Conservation (phyloP, 2,888 invertebrate genomes). For the Eupelmus urozonus region DNA sequence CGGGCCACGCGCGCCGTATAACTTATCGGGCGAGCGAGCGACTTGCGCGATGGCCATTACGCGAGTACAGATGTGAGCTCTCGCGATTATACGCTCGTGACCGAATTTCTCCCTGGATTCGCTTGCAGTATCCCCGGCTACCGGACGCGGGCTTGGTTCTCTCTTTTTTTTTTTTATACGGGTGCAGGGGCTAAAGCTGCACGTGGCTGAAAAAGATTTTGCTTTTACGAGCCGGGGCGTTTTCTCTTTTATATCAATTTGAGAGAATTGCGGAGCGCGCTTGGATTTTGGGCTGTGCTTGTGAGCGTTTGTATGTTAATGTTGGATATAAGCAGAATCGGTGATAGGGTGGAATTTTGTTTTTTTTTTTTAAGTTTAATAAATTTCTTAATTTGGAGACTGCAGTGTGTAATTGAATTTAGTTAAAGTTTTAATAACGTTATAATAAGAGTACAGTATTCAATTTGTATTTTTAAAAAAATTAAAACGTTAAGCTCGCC, state of each 20-base stretch:
- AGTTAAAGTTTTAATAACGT: no score
- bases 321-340: no score
- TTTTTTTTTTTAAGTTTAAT: background rate
- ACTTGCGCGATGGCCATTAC: constrained; percentile 66
- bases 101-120: constrained; percentile 42
- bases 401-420: background rate
- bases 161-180: background rate
- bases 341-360: no score
- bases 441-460: no score
- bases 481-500: no score
- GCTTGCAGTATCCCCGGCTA: background rate
- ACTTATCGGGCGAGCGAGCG: constrained; percentile 63
- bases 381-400: background rate
- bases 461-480: no score
- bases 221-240: constrained; percentile 22
- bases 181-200: background rate
- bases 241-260: constrained; percentile 50
- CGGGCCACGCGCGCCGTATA: constrained; percentile 47
- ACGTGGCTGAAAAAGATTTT: constrained; percentile 25
- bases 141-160: background rate
- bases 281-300: no score
- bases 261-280: constrained; percentile 42
- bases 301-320: no score
- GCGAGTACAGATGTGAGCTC: constrained; percentile 50
- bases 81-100: constrained; percentile 48